Evolutionary conservation across 2,888 invertebrate genomes (phyloP), one percentile per base, ranked within the genome.

Genomic region (Odontocerum albicorne): DNA sequence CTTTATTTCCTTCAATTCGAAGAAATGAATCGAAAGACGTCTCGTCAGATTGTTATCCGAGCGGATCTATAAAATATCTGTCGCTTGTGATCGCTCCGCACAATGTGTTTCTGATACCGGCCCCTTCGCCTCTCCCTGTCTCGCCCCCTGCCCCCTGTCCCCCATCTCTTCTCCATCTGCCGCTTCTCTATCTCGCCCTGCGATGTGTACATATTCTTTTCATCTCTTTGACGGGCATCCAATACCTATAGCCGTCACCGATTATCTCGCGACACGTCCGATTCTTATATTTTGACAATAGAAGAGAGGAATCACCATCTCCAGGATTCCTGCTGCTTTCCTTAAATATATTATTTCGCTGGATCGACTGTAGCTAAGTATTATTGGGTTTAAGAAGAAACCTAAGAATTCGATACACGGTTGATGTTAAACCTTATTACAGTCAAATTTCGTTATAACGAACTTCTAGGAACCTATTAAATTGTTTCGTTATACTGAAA

Each of bases 11-110:
- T 33, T 33, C 45, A 32, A 32, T 49, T 49, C 49, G 38, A 27
- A 49, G 36, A 35, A 27, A 36, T 22, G 49, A 38, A 19, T 38
- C 27, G 35, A 40, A 43, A 50, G 50, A 50, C 55, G 35, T 45
- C 50, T 40, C 50, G 55, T 50, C 55, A 57, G 57, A 57, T 57
- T 47, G 27, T 38, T 49, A 53, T 57, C 57, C 40, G 44, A 53
- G 39, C 36, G 27, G 43, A 46, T 49, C 43, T 22, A 44, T 51
- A 57, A 43, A 53, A 57, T 57, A 44, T 52, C 42, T 49, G 43
- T 53, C 44, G 49, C 38, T 38, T 16, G 42, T 19, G 52, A 57
- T 57, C 44, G 49, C 49, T 55, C 45, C 49, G 42, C 45, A 51
- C 53, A 47, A 35, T 39, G 52, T 51, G 35, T 49, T 45, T 57